Conservation (phyloP, 2,113 vertebrate species). For the Gyps fulvus region DNA sequence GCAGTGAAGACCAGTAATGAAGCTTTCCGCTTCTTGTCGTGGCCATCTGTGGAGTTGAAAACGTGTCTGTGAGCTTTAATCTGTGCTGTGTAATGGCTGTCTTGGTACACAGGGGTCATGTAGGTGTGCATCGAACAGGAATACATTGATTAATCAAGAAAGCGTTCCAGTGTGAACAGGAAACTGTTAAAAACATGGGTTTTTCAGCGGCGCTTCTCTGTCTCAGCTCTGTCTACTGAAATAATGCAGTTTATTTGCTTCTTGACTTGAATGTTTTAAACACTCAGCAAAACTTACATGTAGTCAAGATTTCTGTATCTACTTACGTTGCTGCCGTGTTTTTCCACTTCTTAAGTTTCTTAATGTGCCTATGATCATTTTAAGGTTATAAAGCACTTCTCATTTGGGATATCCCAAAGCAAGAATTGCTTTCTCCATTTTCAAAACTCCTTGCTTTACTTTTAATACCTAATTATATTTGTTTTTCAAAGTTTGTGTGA, state of each 20-base stretch:
- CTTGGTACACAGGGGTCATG: rapidly evolving
- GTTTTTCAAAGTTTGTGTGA: neutral
- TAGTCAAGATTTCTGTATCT: neutral
- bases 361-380: neutral
- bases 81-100: neutral
- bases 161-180: neutral
- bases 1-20: neutral
- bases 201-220: neutral
- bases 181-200: neutral
- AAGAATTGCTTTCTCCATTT: neutral
- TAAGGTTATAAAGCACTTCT: neutral
- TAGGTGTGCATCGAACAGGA: neutral
- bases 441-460: neutral
- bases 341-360: neutral
- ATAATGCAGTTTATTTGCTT: neutral
- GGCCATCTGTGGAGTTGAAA: neutral
- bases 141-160: neutral
- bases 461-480: neutral
- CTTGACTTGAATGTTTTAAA: neutral
- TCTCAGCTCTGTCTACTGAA: neutral
- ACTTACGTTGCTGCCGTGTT: rapidly evolving
- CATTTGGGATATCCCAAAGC: neutral
- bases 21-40: neutral
- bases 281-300: neutral
- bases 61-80: neutral